Base-by-base conservation (phyloP, 92 coral and sea anemone genomes). In the Diadumene lineata region DNA sequence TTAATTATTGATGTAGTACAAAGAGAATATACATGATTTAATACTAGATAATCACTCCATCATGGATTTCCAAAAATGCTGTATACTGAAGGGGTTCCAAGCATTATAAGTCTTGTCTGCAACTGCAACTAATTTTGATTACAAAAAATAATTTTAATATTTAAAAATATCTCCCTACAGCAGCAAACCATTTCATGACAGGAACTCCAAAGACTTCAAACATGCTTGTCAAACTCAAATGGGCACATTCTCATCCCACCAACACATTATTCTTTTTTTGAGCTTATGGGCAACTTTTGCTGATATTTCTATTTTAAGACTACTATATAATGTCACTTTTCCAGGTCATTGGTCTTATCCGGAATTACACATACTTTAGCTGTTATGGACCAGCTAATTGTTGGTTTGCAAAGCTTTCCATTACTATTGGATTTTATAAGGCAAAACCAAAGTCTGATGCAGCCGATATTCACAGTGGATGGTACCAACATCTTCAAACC, bases 261-360 rank as follows among this genome's bases (percentile, higher is more conserved):
- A 38, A 38, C 13, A 38, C 13, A 4, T 38, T 38, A 13, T 38
- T 38, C 6, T 38, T 38, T 38, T 6, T 4, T 13, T 38, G 6
- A 38, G 48, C 48, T 38, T 38, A 38, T 38, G 6, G 48, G 6
- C 48, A 38, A 38, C 48, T 38, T 38, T 38, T 38, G 13, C 48
- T 38, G 48, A 13, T 53, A 53, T 53, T 53, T 53, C 60, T 53
- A 53, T 9, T 53, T 15, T 53, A 53, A 53, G n/a, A 53, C n/a
- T 53, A 53, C 60, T 53, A 21, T 21, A 53, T 53, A 53, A 15
- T 15, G 21, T 53, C 21, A 15, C 24, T 53, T 53, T 23, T 18
- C 24, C 76, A 85, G 90, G 82, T 83, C 88, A 57, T 77, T 85
- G 77, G 89, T 77, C 23, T 75, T 89, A 78, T 57, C 86, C 9